Evolutionary conservation across 2,113 vertebrate genomes (phyloP).

Genomic region (Picathartes gymnocephalus): DNA sequence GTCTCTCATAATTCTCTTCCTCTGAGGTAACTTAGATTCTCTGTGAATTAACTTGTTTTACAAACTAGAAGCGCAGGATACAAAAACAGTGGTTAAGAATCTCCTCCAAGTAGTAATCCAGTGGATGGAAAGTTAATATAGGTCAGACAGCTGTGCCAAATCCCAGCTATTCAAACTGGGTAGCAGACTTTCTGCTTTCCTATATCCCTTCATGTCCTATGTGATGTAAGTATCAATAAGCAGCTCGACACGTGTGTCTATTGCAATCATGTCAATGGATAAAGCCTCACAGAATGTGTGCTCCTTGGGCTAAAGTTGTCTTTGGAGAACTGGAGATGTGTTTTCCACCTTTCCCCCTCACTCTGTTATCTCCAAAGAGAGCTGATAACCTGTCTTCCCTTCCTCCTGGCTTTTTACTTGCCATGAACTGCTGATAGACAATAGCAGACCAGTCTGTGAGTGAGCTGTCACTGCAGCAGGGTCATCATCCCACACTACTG

Average conservation of each 20-base stretch:
- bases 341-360: background rate
- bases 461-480: background rate
- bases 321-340: background rate
- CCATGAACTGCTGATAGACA: background rate
- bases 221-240: background rate
- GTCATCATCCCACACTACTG: background rate
- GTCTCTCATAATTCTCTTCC: slow-evolving; percentile 16
- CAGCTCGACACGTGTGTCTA: background rate
- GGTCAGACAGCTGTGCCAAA: background rate
- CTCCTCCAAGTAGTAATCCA: slow-evolving; percentile 3
- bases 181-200: background rate
- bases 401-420: background rate
- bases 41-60: slow-evolving; percentile 8
- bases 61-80: background rate
- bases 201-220: background rate
- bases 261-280: background rate
- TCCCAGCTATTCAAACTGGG: background rate
- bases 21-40: slow-evolving; percentile 18
- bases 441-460: background rate
- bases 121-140: slow-evolving; percentile 19
- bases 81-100: background rate
- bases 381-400: background rate
- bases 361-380: background rate
- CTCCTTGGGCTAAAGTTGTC: background rate
- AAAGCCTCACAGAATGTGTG: background rate